Evolutionary conservation across 1,140 invertebrate species (phyloP), one percentile per base, ranked within the genome.

Genomic region (Drosophila sproati): DNA sequence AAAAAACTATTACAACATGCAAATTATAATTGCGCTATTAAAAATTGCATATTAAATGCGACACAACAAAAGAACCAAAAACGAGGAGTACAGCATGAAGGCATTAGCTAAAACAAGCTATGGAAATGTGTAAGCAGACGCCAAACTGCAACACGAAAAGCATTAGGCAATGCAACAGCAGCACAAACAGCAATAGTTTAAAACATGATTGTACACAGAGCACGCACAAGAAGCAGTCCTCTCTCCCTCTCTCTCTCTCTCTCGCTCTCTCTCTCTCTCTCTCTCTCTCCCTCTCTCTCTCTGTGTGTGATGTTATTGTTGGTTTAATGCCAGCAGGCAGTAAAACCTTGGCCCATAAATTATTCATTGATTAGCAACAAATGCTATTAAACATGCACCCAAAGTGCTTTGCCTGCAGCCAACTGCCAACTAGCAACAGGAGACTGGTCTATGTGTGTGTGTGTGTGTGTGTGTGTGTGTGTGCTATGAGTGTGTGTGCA

Each of bases 321-420:
- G 35, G 56, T 39, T 61, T 69, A 52, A 32, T 75, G 39, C 64
- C 63, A 61, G 73, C 47, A 64, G 55, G 48, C 52, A 72, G 83
- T 80, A 73, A 78, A 88, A 78, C 85, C 85, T 88, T 89, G 85
- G 85, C 85, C 68, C 80, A 89, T 89, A 89, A 89, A 89, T 89
- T 89, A 89, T 89, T 89, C 85, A 89, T 89, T 89, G 85, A 89
- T 89, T 89, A 89, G 85, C 86, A 89, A 89, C 86, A 89, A 89
- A 89, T 83, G 85, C 80, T 69, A 81, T 85, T 89, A 85, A 89
- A 89, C 85, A 89, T 89, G 85, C 85, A 83, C 80, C 80, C 78
- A 88, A 88, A 87, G 83, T 80, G 77, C 67, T 67, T 50, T 66
- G 60, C 55, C 68, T 71, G 68, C 73, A 52, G 67, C 52, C 57